Evolutionary conservation across 2,888 invertebrate genomes (phyloP), one percentile per base, ranked within the genome.

Genomic region (Coelinius sp.): DNA sequence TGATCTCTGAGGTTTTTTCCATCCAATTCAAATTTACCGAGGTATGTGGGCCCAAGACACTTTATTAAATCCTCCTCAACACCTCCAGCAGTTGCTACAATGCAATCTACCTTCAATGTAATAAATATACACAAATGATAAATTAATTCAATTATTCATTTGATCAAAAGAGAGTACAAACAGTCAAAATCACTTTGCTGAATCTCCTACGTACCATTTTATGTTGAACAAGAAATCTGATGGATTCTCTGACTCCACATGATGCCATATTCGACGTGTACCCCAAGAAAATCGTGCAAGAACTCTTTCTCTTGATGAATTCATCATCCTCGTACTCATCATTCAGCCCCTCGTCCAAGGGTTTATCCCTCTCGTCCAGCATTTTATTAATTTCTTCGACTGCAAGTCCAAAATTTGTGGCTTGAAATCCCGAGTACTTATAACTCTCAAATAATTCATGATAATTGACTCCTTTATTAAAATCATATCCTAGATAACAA

Each of bases 21-120:
- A 78, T 92, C 91, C 68, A 98, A 89, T 41, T 77, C 75, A 85
- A 98, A 99, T 82, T 97, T 95, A 0, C 99, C 99, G 65, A 99
- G 86, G 81, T 92, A 98, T 0, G 98, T 99, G 0, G 97, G 96
- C 1, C 96, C 97, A 68, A 99, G 90, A 86, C 99, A 99, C 90
- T 99, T 99, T 52, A 99, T 99, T 56, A 99, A 92, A 89, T 99
- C 99, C 89, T 99, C 99, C 88, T 99, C 99, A 0, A 99, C 91
- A 0, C 99, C 99, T 0, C 99, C 99, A 0, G 99, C 99, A 10
- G 98, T 97, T 0, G 99, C 96, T 0, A 99, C 99, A 76, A 99
- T 91, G 84, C 97, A 97, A 88, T 99, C 99, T 35, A 99, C 92
- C 92, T 94, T 82, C 70, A 83, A 74, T n/a, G 6, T 4, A n/a